Base-by-base conservation (phyloP, 1,140 invertebrate genomes). In the Delia radicum region DNA sequence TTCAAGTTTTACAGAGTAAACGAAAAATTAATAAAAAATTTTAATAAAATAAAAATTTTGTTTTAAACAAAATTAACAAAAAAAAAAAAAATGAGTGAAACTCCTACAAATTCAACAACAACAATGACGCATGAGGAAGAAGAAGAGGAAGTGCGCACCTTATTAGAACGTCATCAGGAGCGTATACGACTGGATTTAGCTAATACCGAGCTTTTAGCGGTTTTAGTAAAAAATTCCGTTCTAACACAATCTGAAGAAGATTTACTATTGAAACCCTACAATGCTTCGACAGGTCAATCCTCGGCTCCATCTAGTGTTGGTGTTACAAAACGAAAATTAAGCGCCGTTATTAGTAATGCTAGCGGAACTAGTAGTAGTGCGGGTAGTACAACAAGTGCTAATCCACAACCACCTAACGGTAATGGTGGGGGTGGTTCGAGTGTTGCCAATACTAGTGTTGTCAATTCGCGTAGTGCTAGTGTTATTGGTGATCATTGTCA, bases 181-280 rank as follows among this genome's bases (percentile, higher is more conserved):
- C 84, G 85, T 37, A 86, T 86, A 15, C 83, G 86, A 77, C 74
- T 82, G 8, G 85, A 86, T 77, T 72, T 86, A 65, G 79, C 80
- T 27, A 83, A 80, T 65, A 85, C 84, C 7, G 84, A 86, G 78
- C 77, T 86, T 0, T 42, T 86, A 42, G 79, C 83, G 6, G 81
- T 86, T 31, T 80, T 86, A n/a, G 83, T 86, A 7, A 85, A 86
- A 55, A 86, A 86, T 75, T 80, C 83, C 2, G 84, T 86, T 37
- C 75, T 86, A 13, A 82, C 78, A 62, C 81, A 84, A 69, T 82
- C 82, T 28, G 82, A 85, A 31, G 84, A 85, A 72, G 84, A 86
- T 81, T 75, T 85, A 6, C 62, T 86, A 13, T 74, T 85, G 6
- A 85, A 85, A 69, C 76, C 73, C 2, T 28, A 74, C 12, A 67